Percentiles rank a stretch among this genome's conserved stretches.
Conservation (phyloP, 2,888 invertebrate species). For the Plagiodera versicolora region DNA sequence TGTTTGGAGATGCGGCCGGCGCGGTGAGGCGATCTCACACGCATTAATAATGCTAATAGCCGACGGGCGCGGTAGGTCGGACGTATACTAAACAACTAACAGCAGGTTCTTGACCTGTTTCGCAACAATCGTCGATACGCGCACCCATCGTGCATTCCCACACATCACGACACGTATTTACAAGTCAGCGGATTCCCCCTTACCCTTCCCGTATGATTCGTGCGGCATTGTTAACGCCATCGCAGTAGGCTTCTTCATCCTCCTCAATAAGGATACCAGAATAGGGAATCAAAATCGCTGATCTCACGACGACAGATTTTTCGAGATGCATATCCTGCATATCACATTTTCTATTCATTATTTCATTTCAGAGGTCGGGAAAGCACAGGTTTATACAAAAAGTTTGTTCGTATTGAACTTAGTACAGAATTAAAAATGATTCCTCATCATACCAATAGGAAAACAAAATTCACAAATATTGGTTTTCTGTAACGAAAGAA, state of each 20-base stretch:
- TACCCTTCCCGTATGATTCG: constrained; percentile 29
- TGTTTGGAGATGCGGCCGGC: constrained; percentile 30
- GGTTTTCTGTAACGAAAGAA: too few relatives aligned
- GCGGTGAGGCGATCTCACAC: too few relatives aligned
- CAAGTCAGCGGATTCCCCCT: constrained; percentile 40
- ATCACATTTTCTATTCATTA: too few relatives aligned
- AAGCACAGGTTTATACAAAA: too few relatives aligned
- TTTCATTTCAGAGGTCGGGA: too few relatives aligned
- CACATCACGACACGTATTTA: constrained; percentile 44
- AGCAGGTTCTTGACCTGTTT: constrained; percentile 49
- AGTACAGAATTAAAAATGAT: too few relatives aligned
- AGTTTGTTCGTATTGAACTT: too few relatives aligned
- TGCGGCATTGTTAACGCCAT: background rate
- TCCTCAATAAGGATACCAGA: background rate
- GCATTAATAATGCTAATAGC: constrained; percentile 43
- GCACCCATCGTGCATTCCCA: constrained; percentile 43
- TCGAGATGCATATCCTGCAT: too few relatives aligned
- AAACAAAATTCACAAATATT: too few relatives aligned
- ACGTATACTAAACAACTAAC: constrained; percentile 21
- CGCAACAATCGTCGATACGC: constrained; percentile 36
- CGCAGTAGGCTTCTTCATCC: background rate
- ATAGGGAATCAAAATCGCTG: too few relatives aligned
- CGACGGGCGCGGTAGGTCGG: constrained; percentile 32
- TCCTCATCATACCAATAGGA: too few relatives aligned
- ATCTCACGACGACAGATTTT: too few relatives aligned